phyloP scores from a whole-genome alignment of 2,888 invertebrate species.

The Macrosiphum euphorbiae region DNA sequence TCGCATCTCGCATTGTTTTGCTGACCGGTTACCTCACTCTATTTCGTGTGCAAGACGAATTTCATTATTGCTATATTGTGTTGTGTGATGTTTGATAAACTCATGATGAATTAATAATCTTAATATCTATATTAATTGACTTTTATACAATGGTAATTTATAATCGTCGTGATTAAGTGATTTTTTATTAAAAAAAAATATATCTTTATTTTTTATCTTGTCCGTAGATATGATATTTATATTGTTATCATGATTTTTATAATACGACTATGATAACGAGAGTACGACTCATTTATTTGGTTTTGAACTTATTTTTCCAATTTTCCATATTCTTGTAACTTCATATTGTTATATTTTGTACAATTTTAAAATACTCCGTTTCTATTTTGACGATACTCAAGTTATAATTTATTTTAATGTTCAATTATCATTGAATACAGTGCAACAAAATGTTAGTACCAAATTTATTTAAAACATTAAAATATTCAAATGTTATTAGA shows the following conservation, averaged over 20 bases:
- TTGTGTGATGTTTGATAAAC: no score
- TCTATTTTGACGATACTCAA: neutral
- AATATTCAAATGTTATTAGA: neutral
- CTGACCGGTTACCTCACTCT: no score
- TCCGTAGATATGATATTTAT: neutral
- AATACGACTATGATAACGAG: neutral
- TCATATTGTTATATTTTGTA: neutral
- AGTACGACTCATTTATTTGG: neutral
- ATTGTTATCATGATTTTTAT: neutral
- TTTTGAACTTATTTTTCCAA: neutral
- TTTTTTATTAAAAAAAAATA: no score
- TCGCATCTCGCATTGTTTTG: no score
- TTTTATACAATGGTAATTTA: no score
- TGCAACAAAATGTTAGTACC: neutral
- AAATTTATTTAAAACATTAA: neutral
- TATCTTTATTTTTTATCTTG: no score
- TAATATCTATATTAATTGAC: no score
- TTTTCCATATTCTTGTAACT: neutral
- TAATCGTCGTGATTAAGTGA: no score
- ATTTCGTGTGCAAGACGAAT: no score
- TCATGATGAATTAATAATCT: no score
- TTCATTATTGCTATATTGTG: no score
- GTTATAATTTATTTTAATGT: neutral
- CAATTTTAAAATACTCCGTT: neutral
- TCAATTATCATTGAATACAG: neutral